Conservation (phyloP, 2,113 vertebrate genomes). For the Microtus pennsylvanicus region DNA sequence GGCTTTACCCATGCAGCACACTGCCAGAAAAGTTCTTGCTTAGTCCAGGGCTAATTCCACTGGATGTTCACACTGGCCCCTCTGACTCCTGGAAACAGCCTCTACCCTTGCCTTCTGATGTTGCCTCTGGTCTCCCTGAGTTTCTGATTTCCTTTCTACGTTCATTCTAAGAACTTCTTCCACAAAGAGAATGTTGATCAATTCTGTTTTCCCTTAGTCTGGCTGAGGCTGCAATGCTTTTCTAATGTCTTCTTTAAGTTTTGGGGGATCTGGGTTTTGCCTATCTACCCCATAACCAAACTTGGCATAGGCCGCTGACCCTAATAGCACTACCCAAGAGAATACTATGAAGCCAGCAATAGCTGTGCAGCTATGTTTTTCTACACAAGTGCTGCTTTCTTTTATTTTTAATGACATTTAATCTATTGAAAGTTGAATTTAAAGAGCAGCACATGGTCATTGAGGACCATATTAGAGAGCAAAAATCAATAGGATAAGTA, state of each 20-base stretch:
- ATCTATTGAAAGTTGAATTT: constrained; percentile 45
- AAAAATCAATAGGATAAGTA: background rate
- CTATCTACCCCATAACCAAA: background rate
- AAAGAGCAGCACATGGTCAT: background rate
- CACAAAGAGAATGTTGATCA: background rate
- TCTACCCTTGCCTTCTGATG: background rate
- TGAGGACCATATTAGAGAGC: background rate
- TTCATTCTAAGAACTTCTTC: background rate
- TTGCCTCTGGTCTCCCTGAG: accelerated
- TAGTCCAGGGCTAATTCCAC: background rate
- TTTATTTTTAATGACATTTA: background rate
- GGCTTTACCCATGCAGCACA: accelerated
- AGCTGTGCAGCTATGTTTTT: background rate
- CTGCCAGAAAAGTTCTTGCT: background rate
- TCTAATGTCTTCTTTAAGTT: background rate
- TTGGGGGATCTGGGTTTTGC: background rate
- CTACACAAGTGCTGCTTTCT: background rate
- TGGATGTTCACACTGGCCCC: background rate
- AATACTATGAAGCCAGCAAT: background rate
- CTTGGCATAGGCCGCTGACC: background rate
- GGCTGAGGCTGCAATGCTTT: background rate
- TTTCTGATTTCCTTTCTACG: background rate
- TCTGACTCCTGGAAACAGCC: background rate
- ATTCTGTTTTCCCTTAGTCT: background rate
- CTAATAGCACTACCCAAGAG: accelerated